phyloP scores from a whole-genome alignment of 2,113 vertebrate genomes.

The Passer montanus region DNA sequence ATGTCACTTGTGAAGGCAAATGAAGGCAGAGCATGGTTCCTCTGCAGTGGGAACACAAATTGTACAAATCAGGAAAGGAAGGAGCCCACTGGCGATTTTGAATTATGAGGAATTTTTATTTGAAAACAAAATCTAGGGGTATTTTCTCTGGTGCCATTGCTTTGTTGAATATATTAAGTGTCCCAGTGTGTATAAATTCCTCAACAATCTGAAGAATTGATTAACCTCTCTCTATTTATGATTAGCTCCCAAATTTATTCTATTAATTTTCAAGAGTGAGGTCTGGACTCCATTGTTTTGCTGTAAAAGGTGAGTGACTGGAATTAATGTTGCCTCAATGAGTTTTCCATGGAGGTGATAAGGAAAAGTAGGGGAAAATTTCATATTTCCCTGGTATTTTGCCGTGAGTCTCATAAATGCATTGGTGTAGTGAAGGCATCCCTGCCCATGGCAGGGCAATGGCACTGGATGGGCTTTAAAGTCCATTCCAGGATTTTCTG shows the following conservation, averaged over 20 bases:
- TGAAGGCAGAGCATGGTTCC: neutral
- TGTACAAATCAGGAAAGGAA: slow-evolving; percentile 3
- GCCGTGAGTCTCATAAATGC: fast-evolving
- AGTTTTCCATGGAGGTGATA: neutral
- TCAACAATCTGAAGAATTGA: neutral
- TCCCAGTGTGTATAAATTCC: neutral
- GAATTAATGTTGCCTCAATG: neutral
- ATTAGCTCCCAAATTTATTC: neutral
- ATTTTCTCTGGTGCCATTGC: neutral
- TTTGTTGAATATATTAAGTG: neutral
- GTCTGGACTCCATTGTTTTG: neutral
- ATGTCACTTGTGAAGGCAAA: slow-evolving; percentile 13
- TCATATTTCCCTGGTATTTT: neutral
- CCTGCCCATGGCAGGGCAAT: neutral
- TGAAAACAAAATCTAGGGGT: neutral
- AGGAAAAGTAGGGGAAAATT: fast-evolving
- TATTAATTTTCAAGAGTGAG: neutral
- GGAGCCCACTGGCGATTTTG: neutral
- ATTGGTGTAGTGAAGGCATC: fast-evolving
- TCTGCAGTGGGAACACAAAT: slow-evolving; percentile 27
- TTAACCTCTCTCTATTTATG: slow-evolving; percentile 11
- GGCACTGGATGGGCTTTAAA: neutral
- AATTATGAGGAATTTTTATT: slow-evolving; percentile 26
- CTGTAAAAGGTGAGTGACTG: neutral
- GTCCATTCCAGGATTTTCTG: neutral